A percentile compares a stretch with the other conserved stretches of the same genome.
Conservation (phyloP, 2,113 vertebrate genomes). For the Lepisosteus oculatus region DNA sequence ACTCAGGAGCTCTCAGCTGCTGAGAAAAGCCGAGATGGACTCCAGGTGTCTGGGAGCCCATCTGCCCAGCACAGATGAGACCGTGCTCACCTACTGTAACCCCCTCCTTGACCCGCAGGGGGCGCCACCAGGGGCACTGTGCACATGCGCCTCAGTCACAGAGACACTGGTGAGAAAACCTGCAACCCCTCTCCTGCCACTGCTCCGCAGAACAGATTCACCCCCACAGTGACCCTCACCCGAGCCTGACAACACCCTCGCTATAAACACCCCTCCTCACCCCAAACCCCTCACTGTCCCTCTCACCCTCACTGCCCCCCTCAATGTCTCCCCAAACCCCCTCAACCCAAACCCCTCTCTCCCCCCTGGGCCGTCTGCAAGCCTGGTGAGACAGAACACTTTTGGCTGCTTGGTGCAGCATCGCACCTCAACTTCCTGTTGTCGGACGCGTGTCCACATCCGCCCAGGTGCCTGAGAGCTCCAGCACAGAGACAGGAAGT, state of each 20-base stretch:
- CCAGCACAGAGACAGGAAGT: not conserved
- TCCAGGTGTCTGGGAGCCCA: no score
- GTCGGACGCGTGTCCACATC: constrained; percentile 12
- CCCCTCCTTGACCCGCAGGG: no score
- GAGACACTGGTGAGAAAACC: no score
- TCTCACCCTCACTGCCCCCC: not conserved
- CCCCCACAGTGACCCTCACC: not conserved
- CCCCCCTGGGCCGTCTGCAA: not conserved
- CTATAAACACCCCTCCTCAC: not conserved
- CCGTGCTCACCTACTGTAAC: no score
- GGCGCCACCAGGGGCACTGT: no score
- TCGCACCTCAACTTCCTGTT: constrained; percentile 47
- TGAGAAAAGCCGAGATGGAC: no score
- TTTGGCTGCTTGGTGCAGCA: constrained; percentile 21
- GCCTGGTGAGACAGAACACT: not conserved
- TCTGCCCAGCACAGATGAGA: no score
- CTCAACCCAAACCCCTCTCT: not conserved
- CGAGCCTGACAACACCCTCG: not conserved
- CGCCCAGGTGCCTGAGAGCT: constrained; percentile 46
- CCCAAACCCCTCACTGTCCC: not conserved
- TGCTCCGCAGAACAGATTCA: not conserved
- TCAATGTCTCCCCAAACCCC: not conserved
- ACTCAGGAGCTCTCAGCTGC: no score
- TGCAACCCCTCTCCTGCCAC: no score
- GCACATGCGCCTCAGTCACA: no score